A percentile compares a stretch with the other conserved stretches of the same genome.
Evolutionary conservation across 1,140 invertebrate species (phyloP).

Genomic region (Ooceraea biroi): DNA sequence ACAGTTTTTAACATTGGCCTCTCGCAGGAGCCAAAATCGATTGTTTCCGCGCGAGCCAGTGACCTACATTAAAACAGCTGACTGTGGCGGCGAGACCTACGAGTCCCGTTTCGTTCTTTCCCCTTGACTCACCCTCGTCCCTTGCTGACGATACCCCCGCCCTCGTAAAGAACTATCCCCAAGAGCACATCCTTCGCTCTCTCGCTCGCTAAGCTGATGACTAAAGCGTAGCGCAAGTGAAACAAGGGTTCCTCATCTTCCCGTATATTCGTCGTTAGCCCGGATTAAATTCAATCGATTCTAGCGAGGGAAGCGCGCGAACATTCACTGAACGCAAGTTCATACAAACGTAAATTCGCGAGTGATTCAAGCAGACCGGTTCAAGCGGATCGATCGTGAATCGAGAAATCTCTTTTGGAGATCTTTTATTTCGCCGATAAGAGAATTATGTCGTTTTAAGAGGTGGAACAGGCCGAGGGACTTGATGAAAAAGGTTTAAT

Average conservation of each 20-base stretch:
- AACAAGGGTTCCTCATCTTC: slow-evolving; percentile 35
- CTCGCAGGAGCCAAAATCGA: slow-evolving; percentile 77
- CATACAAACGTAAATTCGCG: slow-evolving; percentile 3
- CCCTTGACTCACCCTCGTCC: slow-evolving; percentile 71
- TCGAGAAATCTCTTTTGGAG: background rate
- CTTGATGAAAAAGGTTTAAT: background rate
- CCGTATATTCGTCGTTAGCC: slow-evolving; percentile 16
- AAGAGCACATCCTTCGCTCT: slow-evolving; percentile 48
- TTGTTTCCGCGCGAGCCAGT: slow-evolving; percentile 79
- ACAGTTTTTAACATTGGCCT: slow-evolving; percentile 45
- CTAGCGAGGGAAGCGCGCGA: background rate
- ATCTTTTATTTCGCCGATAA: background rate
- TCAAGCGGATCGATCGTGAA: background rate
- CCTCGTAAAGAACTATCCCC: slow-evolving; percentile 67
- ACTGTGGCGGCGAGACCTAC: slow-evolving; percentile 70
- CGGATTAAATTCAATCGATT: background rate
- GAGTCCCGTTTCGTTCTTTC: slow-evolving; percentile 64
- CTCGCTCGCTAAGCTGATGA: background rate
- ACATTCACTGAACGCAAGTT: background rate
- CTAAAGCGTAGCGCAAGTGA: slow-evolving; percentile 29
- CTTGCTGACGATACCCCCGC: slow-evolving; percentile 72
- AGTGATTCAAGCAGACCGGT: slow-evolving; percentile 13
- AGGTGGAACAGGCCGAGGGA: background rate
- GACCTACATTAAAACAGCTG: slow-evolving; percentile 85
- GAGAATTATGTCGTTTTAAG: background rate